Base-by-base conservation (phyloP, 1,140 invertebrate species). In the Melanaphis sacchari region DNA sequence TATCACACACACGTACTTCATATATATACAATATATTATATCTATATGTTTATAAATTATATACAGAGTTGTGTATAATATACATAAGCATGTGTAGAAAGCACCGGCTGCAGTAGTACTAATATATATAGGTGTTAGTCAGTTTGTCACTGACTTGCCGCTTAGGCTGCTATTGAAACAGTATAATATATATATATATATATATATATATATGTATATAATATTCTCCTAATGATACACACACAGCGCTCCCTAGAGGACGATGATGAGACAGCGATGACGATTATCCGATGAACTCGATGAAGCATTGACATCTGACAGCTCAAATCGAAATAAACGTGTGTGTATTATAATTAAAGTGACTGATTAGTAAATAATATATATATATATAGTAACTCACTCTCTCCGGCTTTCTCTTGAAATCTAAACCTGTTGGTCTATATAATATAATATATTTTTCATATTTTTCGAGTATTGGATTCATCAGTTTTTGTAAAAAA, bases 381-480 rank as follows among this genome's bases (percentile, higher is more conserved):
- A 43, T 49, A n/a, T n/a, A 66, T 59, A 31, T 31, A 66, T 66
- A 49, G 7, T 43, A 49, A 1, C 31, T 52, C 22, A 26, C 46
- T 46, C n/a, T 89, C 36, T 89, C 46, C 11, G n/a, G 87, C 87
- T 54, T 89, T 89, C 49, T 89, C 88, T 89, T 52, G n/a, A 89
- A 89, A 89, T 89, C 21, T 24, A 52, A 52, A 52, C 41, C 26
- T 15, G 41, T 43, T 85, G 5, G 31, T n/a, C 59, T 82, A 87
- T 49, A 15, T 21, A 31, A 87, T 87, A 85, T 43, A 40, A 31
- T 43, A 87, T 87, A 31, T 24, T 87, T n/a, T 31, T 43, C 40
- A 43, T 49, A 49, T 18, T 49, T 18, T 3, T 15, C 2, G 21
- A 22, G 18, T 38, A 82, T 24, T 82, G 81, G n/a, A 82, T 24